Evolutionary conservation across 2,113 vertebrate genomes (phyloP).

Genomic region (Myiozetetes cayanensis): DNA sequence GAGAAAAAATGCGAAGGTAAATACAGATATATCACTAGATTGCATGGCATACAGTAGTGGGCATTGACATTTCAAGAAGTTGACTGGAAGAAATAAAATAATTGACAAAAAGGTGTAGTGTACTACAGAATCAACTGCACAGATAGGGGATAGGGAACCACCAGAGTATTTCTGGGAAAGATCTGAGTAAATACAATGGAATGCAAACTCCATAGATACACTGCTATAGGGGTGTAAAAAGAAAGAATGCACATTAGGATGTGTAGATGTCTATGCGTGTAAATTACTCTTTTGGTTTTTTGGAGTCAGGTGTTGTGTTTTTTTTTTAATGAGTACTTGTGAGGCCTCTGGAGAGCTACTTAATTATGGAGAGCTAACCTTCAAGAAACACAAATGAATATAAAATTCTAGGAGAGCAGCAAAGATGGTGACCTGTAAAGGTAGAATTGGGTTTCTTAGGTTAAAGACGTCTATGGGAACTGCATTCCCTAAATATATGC

Average conservation of each 20-base stretch:
- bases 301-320: neutral
- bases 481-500: neutral
- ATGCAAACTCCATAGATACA: rapidly evolving
- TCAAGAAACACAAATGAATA: neutral
- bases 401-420: neutral
- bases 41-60: neutral
- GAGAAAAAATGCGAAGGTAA: slow-evolving; percentile 85
- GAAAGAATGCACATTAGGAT: neutral
- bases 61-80: neutral
- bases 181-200: neutral
- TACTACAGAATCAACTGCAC: neutral
- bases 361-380: neutral
- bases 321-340: neutral
- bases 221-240: neutral
- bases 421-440: neutral
- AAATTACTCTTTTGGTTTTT: neutral
- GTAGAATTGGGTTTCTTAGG: neutral
- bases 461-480: neutral
- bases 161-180: neutral
- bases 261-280: neutral
- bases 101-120: neutral
- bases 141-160: neutral
- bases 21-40: neutral
- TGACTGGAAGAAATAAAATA: neutral
- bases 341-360: neutral